Evolutionary conservation across 2,888 invertebrate genomes (phyloP).

Genomic region (Apamea crenata): DNA sequence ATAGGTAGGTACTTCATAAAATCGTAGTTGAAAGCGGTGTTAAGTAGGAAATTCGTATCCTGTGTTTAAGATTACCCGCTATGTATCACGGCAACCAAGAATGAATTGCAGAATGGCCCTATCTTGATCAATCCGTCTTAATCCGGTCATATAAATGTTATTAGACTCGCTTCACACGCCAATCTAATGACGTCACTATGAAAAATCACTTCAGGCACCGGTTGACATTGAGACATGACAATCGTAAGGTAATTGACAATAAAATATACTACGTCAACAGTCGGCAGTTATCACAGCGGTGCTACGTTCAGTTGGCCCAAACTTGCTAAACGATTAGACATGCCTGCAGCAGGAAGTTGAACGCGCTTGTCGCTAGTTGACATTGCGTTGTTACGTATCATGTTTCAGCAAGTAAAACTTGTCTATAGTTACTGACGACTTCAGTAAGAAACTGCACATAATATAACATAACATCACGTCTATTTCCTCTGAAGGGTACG

Average conservation of each 20-base stretch:
- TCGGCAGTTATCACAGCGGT: slow-evolving; percentile 56
- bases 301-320: slow-evolving; percentile 53
- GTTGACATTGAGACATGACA: slow-evolving; percentile 81
- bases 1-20: slow-evolving; percentile 8
- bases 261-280: slow-evolving; percentile 69
- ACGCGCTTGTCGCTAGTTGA: slow-evolving; percentile 29
- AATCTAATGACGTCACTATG: slow-evolving; percentile 33
- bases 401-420: slow-evolving; percentile 28
- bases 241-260: slow-evolving; percentile 73
- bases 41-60: slow-evolving; percentile 27
- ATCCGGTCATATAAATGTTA: slow-evolving; percentile 8
- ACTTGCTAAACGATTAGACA: slow-evolving; percentile 66
- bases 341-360: slow-evolving; percentile 59
- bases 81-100: slow-evolving; percentile 17
- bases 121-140: slow-evolving; percentile 10
- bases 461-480: background rate
- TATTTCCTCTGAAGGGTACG: background rate
- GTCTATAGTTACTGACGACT: background rate
- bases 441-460: background rate
- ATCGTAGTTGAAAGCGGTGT: background rate
- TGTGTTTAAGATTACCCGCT: slow-evolving; percentile 9
- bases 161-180: slow-evolving; percentile 17
- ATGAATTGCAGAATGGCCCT: slow-evolving; percentile 9
- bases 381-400: slow-evolving; percentile 25
- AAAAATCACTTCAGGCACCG: slow-evolving; percentile 43